Base-by-base conservation (phyloP, 2,113 vertebrate genomes). In the Sisor rabdophorus region DNA sequence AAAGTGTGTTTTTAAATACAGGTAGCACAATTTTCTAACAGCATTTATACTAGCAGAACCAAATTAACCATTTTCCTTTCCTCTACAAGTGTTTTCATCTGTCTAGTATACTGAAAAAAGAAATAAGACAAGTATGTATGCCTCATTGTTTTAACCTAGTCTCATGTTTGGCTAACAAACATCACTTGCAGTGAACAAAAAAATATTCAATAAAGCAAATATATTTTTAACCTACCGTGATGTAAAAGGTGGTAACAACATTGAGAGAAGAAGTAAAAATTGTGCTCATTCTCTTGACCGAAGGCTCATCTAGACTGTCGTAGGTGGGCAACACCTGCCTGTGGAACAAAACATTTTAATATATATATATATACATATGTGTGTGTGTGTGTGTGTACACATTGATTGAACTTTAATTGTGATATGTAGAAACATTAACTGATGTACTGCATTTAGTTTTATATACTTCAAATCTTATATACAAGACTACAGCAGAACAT, bases 251-350 rank as follows among this genome's bases (percentile, higher is more conserved):
- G 76, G 97, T 98, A 92, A 99, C 97, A 72, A 97, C 94, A 0
- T 98, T 94, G 75, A 99, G 94, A 19, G 96, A 93, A 11, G 93
- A 95, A 32, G 94, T 94, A 83, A 99, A 99, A 85, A 99, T 98
- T 90, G 94, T 97, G 87, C 95, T 98, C 97, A 99, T 98, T 87
- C 94, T 94, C 87, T 96, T 99, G 84, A 98, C 96, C 0, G 97
- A 98, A 0, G 97, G 97, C 81, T 99, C 97, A 3, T 99, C 97
- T 89, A 99, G 91, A 83, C 94, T 98, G 87, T 99, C 97, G 1
- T 99, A 99, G 40, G 97, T 99, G 60, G 97, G 97, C 85, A 99
- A 90, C 76, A 99, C 97, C 92, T 99, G 97, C 83, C 97, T 98
- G 91, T 61, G 81, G 82, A 77, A 54, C 11, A 88, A 64, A 84